Base-by-base conservation (phyloP, 2,888 invertebrate species). In the Agonopterix alstromeriana region DNA sequence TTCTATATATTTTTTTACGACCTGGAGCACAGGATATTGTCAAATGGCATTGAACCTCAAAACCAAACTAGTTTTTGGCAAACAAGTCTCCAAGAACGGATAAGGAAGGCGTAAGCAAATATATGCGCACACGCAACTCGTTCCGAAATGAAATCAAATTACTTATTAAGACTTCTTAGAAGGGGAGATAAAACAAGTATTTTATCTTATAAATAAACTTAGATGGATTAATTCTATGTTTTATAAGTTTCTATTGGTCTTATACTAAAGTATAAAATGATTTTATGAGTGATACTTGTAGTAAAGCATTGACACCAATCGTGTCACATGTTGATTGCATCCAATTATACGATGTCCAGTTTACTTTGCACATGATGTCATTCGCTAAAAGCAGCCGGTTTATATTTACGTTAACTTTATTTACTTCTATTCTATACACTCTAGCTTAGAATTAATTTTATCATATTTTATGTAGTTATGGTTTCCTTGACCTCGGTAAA, bases 21-120 rank as follows among this genome's bases (percentile, higher is more conserved):
- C 48, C 45, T 48, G 46, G 53, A 57, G 61, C 54, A 60, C 61
- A 62, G 56, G 11, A 42, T n/a, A 36, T 38, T 47, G 36, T 35
- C 41, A 54, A 59, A 66, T 72, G 77, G 53, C 82, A 63, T 71
- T 83, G 83, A 87, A 85, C 87, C 65, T 63, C 68, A 63, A 73
- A 82, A 82, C 72, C 57, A 81, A 83, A 82, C 82, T 74, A 71
- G 83, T 84, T 82, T 70, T 68, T 65, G 65, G 64, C 67, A 69
- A 70, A 74, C 70, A 60, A 63, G 67, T 68, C 61, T 67, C 57
- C 60, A 60, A 60, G 67, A 62, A 61, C 66, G 58, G 59, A 46
- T 48, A 53, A 38, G 38, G 38, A 38, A 38, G 38, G 38, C 50
- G 55, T 61, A 53, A 61, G 57, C 58, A 66, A 69, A 61, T 63